Evolutionary conservation across 2,113 vertebrate species (phyloP).

Genomic region (Saiga tatarica): DNA sequence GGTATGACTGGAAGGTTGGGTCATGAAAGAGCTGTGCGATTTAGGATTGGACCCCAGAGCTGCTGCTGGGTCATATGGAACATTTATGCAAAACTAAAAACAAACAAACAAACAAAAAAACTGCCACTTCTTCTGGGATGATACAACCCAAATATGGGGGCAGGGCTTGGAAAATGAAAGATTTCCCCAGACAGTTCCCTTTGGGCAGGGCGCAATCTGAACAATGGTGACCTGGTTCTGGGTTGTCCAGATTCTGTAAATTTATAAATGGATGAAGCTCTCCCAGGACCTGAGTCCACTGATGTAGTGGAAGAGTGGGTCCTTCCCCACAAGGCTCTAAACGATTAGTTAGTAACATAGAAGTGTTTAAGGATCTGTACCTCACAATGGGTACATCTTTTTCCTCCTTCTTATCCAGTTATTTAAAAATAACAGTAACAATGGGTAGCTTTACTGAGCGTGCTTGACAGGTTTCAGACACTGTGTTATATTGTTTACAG

Average conservation of each 20-base stretch:
- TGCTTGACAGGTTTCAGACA: not conserved
- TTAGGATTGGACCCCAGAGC: not conserved
- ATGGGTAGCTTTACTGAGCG: not conserved
- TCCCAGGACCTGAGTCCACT: not conserved
- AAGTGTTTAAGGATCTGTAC: not conserved
- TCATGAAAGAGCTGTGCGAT: not conserved
- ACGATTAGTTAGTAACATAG: not conserved
- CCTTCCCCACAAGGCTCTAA: too few relatives aligned
- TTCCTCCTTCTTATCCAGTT: not conserved
- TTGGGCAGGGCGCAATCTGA: too few relatives aligned
- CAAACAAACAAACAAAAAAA: too few relatives aligned
- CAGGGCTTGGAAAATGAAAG: not conserved
- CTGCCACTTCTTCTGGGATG: not conserved
- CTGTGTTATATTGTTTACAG: not conserved
- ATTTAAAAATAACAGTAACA: not conserved
- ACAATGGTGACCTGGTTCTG: not conserved
- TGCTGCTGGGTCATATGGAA: not conserved
- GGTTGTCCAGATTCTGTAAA: not conserved
- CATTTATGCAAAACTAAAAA: not conserved
- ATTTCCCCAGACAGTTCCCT: too few relatives aligned
- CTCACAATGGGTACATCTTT: not conserved
- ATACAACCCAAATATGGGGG: not conserved
- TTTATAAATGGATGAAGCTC: not conserved
- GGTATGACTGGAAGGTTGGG: not conserved
- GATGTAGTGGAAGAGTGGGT: not conserved